Conservation (phyloP, 1,140 invertebrate species). For the Drosophila setifemur region DNA sequence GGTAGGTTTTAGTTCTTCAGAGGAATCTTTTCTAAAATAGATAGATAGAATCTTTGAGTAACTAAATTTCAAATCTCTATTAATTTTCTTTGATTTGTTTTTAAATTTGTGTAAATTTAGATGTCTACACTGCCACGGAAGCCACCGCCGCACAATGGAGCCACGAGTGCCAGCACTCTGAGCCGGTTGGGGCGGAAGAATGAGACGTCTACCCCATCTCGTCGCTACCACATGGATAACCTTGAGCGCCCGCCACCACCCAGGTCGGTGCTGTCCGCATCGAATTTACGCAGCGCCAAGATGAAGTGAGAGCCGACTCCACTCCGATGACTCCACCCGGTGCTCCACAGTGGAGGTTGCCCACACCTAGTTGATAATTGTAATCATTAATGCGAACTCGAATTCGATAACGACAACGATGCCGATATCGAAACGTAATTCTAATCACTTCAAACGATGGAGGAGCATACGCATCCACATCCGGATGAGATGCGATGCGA, state of each 20-base stretch:
- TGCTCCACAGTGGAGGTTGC: conserved; percentile 32
- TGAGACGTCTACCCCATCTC: conserved; percentile 28
- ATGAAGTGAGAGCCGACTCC: conserved; percentile 40
- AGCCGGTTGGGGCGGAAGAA: conserved; percentile 57
- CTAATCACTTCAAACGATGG: conserved; percentile 54
- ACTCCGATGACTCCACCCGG: conserved; percentile 19
- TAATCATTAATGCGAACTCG: conserved; percentile 62
- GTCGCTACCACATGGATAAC: conserved; percentile 61
- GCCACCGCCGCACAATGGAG: conserved; percentile 61
- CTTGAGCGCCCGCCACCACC: conserved; percentile 62
- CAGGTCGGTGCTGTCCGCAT: conserved; percentile 65
- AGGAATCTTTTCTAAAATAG: too few relatives aligned
- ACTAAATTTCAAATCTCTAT: not conserved
- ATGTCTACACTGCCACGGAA: conserved; percentile 73
- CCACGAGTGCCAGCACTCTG: conserved; percentile 66
- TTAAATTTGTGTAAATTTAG: conserved; percentile 32
- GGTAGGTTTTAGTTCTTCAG: conserved; percentile 61
- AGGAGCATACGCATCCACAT: not conserved
- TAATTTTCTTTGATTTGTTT: not conserved
- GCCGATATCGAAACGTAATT: conserved; percentile 40
- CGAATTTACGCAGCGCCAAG: conserved; percentile 76
- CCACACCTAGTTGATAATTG: conserved; percentile 56
- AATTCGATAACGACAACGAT: conserved; percentile 17
- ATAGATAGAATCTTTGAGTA: too few relatives aligned
- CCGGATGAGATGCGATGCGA: conserved; percentile 3